These are phyloP conservation scores for Microtus montanus DNA, from an alignment of 2,113 vertebrate species.

Conservation along the genomic window DNA sequence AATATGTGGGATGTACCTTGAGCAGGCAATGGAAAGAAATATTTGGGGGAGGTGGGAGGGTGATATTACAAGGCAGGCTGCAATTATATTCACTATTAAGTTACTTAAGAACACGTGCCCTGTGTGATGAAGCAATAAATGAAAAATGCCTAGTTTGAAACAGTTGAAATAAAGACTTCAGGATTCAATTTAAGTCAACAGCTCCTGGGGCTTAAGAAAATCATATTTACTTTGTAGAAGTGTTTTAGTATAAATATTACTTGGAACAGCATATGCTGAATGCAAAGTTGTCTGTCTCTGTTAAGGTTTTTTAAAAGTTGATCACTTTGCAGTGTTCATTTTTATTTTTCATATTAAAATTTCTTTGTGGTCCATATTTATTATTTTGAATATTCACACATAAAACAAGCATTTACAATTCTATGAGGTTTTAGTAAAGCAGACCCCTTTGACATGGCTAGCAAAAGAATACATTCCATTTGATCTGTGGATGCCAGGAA, in stretches of 20 bases:
- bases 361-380: neutral
- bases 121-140: neutral
- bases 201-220: neutral
- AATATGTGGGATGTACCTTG: neutral
- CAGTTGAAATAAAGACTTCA: neutral
- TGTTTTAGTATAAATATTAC: neutral
- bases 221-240: neutral
- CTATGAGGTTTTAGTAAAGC: neutral
- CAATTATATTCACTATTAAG: neutral
- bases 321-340: neutral
- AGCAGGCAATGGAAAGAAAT: neutral
- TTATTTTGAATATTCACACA: neutral
- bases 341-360: neutral
- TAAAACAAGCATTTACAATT: neutral
- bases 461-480: neutral
- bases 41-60: neutral
- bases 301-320: neutral
- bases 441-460: neutral
- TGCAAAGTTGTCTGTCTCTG: neutral
- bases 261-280: neutral
- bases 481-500: neutral
- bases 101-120: neutral
- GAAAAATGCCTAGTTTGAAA: neutral
- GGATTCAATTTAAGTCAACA: neutral
- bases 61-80: neutral